A percentile compares a stretch with the other conserved stretches of the same genome.
Evolutionary conservation across 2,113 vertebrate genomes (phyloP).

Genomic region (Oncorhynchus gorbuscha): DNA sequence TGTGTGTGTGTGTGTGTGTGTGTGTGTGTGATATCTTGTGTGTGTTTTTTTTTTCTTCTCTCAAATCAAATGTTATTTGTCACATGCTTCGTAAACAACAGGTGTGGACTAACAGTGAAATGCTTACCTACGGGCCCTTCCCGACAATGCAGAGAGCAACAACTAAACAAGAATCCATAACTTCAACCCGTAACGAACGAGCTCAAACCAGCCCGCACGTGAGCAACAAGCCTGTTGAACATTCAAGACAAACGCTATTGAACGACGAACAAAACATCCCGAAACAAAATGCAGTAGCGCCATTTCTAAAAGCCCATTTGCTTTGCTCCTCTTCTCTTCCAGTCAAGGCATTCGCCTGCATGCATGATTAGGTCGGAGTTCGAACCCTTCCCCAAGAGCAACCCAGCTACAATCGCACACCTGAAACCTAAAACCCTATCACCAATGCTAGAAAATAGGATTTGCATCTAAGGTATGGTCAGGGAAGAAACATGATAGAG

Average conservation of each 20-base stretch:
- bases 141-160: background rate
- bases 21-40: conserved; percentile 2
- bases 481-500: conserved; percentile 6
- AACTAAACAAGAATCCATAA: background rate
- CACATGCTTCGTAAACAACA: too few species aligned
- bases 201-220: background rate
- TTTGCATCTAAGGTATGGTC: background rate
- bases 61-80: too few species aligned
- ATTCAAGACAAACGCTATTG: background rate
- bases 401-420: background rate
- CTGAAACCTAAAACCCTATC: background rate
- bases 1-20: too few species aligned
- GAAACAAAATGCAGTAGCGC: conserved; percentile 1
- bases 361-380: background rate
- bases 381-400: background rate
- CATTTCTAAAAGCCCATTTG: conserved; percentile 2
- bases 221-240: conserved; percentile 9
- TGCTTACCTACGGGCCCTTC: too few species aligned
- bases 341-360: background rate
- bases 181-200: background rate
- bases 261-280: conserved; percentile 24
- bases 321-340: conserved; percentile 1
- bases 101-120: too few species aligned
- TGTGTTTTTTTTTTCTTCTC: background rate
- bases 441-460: background rate